Conservation (phyloP, 1,140 invertebrate species). For the Drosophila navojoa region DNA sequence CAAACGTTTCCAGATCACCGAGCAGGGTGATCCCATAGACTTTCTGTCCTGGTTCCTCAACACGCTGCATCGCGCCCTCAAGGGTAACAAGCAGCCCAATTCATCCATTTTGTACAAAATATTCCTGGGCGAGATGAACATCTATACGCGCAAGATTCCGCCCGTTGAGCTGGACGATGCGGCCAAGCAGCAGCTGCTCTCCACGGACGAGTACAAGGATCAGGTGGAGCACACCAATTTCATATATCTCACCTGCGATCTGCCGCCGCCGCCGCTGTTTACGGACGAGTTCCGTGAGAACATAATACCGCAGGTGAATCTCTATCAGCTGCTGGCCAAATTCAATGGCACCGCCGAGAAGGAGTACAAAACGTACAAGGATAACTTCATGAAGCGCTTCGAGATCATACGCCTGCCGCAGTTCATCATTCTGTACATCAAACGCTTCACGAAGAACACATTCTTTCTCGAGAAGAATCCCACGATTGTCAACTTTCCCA, state of each 20-base stretch:
- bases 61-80: constrained; percentile 94
- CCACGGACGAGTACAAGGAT: constrained; percentile 95
- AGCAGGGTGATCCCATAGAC: constrained; percentile 99
- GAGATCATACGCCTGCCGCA: constrained; percentile 97
- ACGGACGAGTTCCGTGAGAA: constrained; percentile 99
- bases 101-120: constrained; percentile 97
- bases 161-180: constrained; percentile 96
- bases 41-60: constrained; percentile 99
- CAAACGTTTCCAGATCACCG: constrained; percentile 99
- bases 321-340: constrained; percentile 96
- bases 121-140: constrained; percentile 97
- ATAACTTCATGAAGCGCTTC: constrained; percentile 98
- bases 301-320: constrained; percentile 99
- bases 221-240: constrained; percentile 95
- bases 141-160: constrained; percentile 97
- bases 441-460: constrained; percentile 99
- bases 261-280: constrained; percentile 97
- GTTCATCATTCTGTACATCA: constrained; percentile 99
- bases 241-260: constrained; percentile 97
- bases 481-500: constrained; percentile 99
- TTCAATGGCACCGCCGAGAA: constrained; percentile 98
- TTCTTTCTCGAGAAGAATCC: constrained; percentile 99
- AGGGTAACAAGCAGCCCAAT: constrained; percentile 92
- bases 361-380: constrained; percentile 99
- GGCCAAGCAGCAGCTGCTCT: constrained; percentile 91